Evolutionary conservation across 2,888 invertebrate genomes (phyloP), one percentile per base, ranked within the genome.

Genomic region (Gibbula magus): DNA sequence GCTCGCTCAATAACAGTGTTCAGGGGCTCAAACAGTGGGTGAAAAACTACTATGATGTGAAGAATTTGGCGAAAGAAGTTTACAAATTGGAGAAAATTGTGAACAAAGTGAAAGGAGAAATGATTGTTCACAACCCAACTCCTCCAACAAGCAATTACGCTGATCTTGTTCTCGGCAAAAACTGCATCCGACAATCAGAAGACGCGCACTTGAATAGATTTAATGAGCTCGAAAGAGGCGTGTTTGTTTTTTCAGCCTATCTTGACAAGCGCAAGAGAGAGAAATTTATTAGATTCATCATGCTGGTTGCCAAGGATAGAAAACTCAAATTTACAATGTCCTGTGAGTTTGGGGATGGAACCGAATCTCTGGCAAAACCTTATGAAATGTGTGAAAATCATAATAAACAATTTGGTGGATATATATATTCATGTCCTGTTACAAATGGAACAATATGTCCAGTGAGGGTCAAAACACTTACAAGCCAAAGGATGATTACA

Each of bases 321-420:
- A 84, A 83, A 20, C 77, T 81, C 16, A 81, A 76, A 16, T 29
- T 85, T 5, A 54, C 79, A 51, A 77, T 89, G 18, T 84, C 83
- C 53, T 89, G 90, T 76, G 83, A 84, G 66, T 87, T 89, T 77
- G 74, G 79, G 25, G 81, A 61, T 7, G 78, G 54, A 29, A 54
- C 67, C 39, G 76, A 53, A 13, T 25, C 61, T 74, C 78, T 81
- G 20, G 86, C 86, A 0, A 79, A 56, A n/a, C 75, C 83, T 25
- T 91, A 91, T 79, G 89, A 91, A 81, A 84, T 90, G 78, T 90
- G 90, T 84, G 91, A 91, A 80, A 91, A 91, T 80, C 91, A 91
- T 79, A 87, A 86, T 51, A 86, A 85, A 77, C 79, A 78, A 54
- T 90, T 79, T 80, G 91, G 91, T n/a, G 91, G 90, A 4, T 90